phyloP scores from a whole-genome alignment of 23 tunicate species.

The Phallusia fumigata region DNA sequence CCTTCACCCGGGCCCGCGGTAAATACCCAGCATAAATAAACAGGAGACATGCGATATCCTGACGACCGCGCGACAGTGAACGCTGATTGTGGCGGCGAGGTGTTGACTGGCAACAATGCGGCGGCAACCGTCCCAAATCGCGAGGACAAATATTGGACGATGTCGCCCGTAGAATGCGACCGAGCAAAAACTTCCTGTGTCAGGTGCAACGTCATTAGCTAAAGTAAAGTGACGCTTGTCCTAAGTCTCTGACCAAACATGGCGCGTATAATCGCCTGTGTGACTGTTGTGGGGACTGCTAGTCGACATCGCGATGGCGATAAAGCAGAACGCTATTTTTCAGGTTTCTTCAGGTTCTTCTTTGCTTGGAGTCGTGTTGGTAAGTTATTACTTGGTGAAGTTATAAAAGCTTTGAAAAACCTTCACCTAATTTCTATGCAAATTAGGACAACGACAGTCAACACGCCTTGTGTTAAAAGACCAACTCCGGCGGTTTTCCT shows the following conservation, averaged over 20 bases:
- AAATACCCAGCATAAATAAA: conserved; percentile 4
- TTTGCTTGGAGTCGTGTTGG: no score
- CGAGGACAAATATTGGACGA: neutral
- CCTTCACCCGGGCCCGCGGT: neutral
- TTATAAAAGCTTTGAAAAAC: no score
- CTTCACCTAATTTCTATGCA: no score
- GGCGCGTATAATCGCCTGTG: neutral
- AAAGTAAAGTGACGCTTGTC: neutral
- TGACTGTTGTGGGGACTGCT: neutral
- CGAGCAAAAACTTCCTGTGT: conserved; percentile 9
- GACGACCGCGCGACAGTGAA: neutral
- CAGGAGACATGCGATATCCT: conserved; percentile 1
- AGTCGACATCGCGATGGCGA: neutral
- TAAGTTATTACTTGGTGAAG: no score
- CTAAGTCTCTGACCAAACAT: neutral
- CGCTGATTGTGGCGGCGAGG: neutral
- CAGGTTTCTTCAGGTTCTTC: no score
- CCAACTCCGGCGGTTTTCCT: no score
- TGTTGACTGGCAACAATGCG: conserved; percentile 11
- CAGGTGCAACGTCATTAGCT: neutral
- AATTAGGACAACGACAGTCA: no score
- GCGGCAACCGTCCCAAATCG: neutral
- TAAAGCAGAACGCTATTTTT: no score
- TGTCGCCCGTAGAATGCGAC: neutral
- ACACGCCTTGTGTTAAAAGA: no score